Base-by-base conservation (phyloP, 2,888 invertebrate species). In the Ganaspis brasiliensis region DNA sequence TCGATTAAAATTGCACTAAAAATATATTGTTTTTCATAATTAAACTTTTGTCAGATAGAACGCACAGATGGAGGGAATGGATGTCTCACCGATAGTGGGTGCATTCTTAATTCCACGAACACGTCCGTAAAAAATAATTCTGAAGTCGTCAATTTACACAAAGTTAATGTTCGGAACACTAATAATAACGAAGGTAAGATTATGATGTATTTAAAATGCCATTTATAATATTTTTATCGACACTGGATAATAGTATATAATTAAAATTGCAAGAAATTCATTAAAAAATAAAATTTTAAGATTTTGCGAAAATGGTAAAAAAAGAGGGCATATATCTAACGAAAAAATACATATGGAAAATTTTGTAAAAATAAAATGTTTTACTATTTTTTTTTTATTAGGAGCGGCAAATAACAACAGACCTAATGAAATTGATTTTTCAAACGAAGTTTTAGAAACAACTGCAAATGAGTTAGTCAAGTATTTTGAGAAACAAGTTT, bases 61-160 rank as follows among this genome's bases (percentile, higher is more conserved):
- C 24, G 21, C n/a, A 24, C n/a, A 14, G 16, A 31, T 1, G 3
- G 6, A 31, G 31, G 6, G 3, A 31, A 9, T 14, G n/a, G 3
- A 26, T 26, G 26, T 1, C 19, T 0, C 40, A 63, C 14, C 40
- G 63, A 63, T 21, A 14, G 6, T 40, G 40, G 67, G 67, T 1
- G 12, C 21, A 56, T 14, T 21, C 21, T 19, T 67, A 21, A 21
- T 67, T 9, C 67, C 67, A 0, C 40, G 45, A 67, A 8, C 45
- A 9, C 67, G 40, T 37, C 63, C 63, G 12, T 63, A 40, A 24
- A 9, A 45, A 45, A 14, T 45, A 4, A 14, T 45, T 21, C 24
- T 4, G 1, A 67, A 24, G 4, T 45, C 45, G 67, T n/a, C 21
- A 24, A 67, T 67, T 67, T 67, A 45, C 40, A 67, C 40, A 19